Evolutionary conservation across 2,113 vertebrate genomes (phyloP), one percentile per base, ranked within the genome.

Genomic region (Anolis carolinensis): DNA sequence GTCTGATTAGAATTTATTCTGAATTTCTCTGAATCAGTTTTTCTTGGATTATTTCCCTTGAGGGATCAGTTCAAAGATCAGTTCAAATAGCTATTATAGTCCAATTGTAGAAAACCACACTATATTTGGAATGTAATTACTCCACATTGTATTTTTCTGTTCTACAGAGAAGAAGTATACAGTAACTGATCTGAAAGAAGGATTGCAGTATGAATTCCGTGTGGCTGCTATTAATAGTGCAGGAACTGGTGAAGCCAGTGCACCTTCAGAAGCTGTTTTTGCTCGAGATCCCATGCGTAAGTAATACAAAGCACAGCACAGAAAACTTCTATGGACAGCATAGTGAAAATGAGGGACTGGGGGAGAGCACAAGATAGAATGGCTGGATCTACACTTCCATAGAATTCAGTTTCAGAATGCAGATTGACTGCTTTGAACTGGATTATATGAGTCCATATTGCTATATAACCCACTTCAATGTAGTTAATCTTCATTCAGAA

Each of bases 191-290:
- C 86, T 99, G 75, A 93, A 96, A 88, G 97, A 96, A 11, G 98
- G 97, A 7, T 93, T 97, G 79, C 96, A 97, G 87, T 99, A 99
- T 0, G 98, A 99, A 88, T 99, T 99, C 79, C 97, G 97, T 0
- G 96, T 98, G 87, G 94, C 96, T 1, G 98, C 98, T 1, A 94
- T 98, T 93, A 97, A 97, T 85, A 94, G 95, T 87, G 96, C 98
- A 0, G 98, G 98, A 59, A 72, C 91, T 0, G 98, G 98, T 50
- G 97, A 98, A 86, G 94, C 95, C 79, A 98, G 98, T 16, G 77
- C 92, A 7, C 95, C 98, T 0, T 98, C 97, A 0, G 96, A 98
- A 59, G 95, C 97, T 2, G 93, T 96, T 87, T 97, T 96, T 92
- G 97, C 97, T 3, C 93, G 84, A 87, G 97, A 98, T 88, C 95